Percentiles rank a stretch among this genome's conserved stretches.
phyloP scores from a whole-genome alignment of 1,140 invertebrate genomes.

The Lordiphosa clarofinis region DNA sequence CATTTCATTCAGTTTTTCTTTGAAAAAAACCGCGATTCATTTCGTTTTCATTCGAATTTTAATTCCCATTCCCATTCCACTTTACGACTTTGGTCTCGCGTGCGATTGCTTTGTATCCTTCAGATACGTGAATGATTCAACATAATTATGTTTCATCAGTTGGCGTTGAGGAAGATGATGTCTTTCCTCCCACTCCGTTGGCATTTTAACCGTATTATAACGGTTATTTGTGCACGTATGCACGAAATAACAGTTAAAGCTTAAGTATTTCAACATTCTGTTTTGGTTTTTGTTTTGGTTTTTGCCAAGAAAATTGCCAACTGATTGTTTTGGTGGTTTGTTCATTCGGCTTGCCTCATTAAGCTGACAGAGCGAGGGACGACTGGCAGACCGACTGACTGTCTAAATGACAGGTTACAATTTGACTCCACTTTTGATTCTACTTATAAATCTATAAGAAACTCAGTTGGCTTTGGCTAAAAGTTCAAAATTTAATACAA shows the following conservation, averaged over 20 bases:
- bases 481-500: not conserved
- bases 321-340: conserved; percentile 66
- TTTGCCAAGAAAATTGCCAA: conserved; percentile 56
- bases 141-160: conserved; percentile 68
- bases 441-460: not conserved
- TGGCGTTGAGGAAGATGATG: conserved; percentile 29
- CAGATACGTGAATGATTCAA: conserved; percentile 66
- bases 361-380: conserved; percentile 10
- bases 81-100: conserved; percentile 11
- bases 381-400: conserved; percentile 28
- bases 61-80: not conserved
- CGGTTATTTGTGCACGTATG: conserved; percentile 66
- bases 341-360: conserved; percentile 41
- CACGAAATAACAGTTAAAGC: conserved; percentile 70
- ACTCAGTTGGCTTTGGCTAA: conserved; percentile 3
- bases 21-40: conserved; percentile 13
- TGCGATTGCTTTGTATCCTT: conserved; percentile 49
- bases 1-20: conserved; percentile 2
- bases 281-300: conserved; percentile 21
- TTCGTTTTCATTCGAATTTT: conserved; percentile 2
- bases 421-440: not conserved
- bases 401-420: not conserved
- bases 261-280: conserved; percentile 68
- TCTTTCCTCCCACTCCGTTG: not conserved
- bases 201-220: conserved; percentile 62